Conservation (phyloP, 2,888 invertebrate species). For the Aplocera efformata region DNA sequence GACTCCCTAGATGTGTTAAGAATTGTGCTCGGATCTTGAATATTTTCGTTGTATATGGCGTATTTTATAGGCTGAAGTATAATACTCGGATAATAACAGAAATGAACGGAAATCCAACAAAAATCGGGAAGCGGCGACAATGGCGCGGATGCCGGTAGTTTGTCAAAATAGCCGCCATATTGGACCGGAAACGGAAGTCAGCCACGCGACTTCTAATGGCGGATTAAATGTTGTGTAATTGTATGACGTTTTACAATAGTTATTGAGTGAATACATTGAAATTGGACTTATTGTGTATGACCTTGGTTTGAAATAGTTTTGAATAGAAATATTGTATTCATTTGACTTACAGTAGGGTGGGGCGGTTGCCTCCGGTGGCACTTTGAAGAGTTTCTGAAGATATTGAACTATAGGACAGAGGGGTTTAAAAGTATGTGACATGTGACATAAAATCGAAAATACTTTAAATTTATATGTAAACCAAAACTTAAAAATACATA, state of each 20-base stretch:
- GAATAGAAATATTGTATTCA: too few species aligned
- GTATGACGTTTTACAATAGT: constrained; percentile 24
- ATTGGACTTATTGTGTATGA: constrained; percentile 6
- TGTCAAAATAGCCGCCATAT: constrained; percentile 49
- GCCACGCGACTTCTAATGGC: constrained; percentile 52
- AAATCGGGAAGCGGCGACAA: constrained; percentile 38
- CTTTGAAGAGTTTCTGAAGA: too few species aligned
- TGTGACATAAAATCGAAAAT: too few species aligned
- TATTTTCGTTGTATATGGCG: too few species aligned
- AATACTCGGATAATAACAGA: not conserved
- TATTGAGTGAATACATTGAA: constrained; percentile 16
- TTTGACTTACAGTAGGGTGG: too few species aligned
- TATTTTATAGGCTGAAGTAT: too few species aligned
- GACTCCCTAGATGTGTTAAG: too few species aligned
- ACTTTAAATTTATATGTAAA: too few species aligned
- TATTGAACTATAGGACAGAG: too few species aligned
- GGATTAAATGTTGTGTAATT: constrained; percentile 34
- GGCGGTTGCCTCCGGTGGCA: not conserved
- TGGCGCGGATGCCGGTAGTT: constrained; percentile 46
- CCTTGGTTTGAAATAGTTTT: not conserved
- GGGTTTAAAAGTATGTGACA: too few species aligned
- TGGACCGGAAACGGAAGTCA: constrained; percentile 63
- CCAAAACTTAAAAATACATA: too few species aligned
- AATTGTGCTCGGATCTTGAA: too few species aligned
- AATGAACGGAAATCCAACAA: constrained; percentile 36